Evolutionary conservation across 2,113 vertebrate species (phyloP), one percentile per base, ranked within the genome.

Genomic region (Irena cyanogastra): DNA sequence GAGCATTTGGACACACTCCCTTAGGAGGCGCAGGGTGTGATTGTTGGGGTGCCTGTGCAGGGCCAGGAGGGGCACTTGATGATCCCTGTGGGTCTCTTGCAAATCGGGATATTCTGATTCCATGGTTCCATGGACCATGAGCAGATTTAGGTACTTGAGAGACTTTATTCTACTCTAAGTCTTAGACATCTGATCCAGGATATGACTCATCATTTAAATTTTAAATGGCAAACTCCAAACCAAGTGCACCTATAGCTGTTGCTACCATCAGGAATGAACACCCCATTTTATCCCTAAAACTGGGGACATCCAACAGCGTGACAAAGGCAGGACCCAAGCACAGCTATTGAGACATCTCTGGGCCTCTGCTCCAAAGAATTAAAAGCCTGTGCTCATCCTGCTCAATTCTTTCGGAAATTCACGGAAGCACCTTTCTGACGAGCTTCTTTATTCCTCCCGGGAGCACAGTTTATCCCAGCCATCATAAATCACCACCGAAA

Each of bases 131-230:
- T 10, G n/a, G 45, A 45, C 37, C 16, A 7, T 0, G 17, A 44
- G 52, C 28, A 75, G 47, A 64, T 68, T 56, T 2, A 8, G 21
- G 2, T 24, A 9, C 20, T 78, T 1, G 20, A 50, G 56, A 47
- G 16, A 8, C 8, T 1, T 80, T 65, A 1, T 28, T 65, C 50
- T 50, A 7, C 22, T 41, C 37, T 23, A 9, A 16, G 7, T 35
- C 26, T 66, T 26, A 23, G 6, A 31, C 8, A 17, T 22, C 13
- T 15, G 35, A 3, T 7, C 13, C 63, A 59, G 64, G 24, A 39
- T 24, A 28, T 0, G 0, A 59, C 4, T 35, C 7, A 42, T 21
- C 0, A 0, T 26, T 61, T 13, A 11, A 10, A 20, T 41, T 77
- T 47, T 39, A 42, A 31, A 19, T n/a, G 6, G 35, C 20, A 53